Conservation (phyloP, 2,113 vertebrate genomes). For the Collichthys lucidus region DNA sequence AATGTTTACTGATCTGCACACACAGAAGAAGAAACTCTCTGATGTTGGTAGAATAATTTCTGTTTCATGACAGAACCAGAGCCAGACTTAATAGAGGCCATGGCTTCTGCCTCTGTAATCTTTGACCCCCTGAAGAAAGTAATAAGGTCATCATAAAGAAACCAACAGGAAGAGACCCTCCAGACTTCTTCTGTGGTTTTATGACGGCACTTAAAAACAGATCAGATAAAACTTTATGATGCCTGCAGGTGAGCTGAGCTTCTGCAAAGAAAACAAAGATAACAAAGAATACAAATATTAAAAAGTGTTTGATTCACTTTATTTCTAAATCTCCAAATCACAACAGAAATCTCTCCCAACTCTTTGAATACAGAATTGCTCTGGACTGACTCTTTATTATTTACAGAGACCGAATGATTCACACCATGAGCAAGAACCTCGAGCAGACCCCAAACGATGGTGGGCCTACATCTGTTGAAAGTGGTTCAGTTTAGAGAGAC, state of each 20-base stretch:
- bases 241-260: neutral
- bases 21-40: too few relatives aligned
- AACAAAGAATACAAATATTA: neutral
- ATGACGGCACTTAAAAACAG: slow-evolving; percentile 26
- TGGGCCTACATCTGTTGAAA: too few relatives aligned
- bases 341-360: too few relatives aligned
- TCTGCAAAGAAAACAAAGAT: neutral
- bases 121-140: slow-evolving; percentile 5
- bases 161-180: slow-evolving; percentile 6
- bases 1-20: too few relatives aligned
- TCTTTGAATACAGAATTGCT: too few relatives aligned
- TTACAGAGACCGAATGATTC: too few relatives aligned
- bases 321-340: too few relatives aligned
- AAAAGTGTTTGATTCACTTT: neutral
- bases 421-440: too few relatives aligned
- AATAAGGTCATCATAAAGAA: neutral
- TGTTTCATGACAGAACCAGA: neutral
- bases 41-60: too few relatives aligned
- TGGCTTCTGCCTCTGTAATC: neutral
- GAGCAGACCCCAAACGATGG: too few relatives aligned
- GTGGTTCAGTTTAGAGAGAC: too few relatives aligned
- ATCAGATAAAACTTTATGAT: slow-evolving; percentile 13
- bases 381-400: too few relatives aligned
- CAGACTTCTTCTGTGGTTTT: slow-evolving; percentile 27
- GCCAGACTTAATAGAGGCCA: neutral